A percentile compares a stretch with the other conserved stretches of the same genome.
These are phyloP conservation scores for Trogon surrucura DNA, from an alignment of 2,113 vertebrate species.

Conservation along the genomic window DNA sequence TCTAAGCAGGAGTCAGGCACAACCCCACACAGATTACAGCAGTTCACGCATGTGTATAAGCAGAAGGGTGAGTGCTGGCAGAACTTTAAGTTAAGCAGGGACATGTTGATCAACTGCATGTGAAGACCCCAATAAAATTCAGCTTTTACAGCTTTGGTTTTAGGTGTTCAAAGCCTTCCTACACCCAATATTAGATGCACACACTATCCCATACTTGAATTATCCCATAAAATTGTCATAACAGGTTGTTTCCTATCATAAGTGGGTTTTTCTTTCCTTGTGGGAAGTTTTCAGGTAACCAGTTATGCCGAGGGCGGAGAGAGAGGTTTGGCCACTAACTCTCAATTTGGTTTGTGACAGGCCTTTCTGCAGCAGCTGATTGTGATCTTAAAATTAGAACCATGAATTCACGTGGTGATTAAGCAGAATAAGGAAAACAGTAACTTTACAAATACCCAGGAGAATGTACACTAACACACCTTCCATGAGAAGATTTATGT, in stretches of 20 bases:
- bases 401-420: neutral
- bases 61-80: accelerated
- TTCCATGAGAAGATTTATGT: neutral
- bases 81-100: neutral
- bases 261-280: neutral
- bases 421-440: neutral
- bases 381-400: neutral
- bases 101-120: accelerated
- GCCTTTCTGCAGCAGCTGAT: accelerated
- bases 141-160: neutral
- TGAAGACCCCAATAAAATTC: neutral
- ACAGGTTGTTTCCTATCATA: neutral
- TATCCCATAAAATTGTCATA: neutral
- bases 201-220: neutral
- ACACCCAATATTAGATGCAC: neutral
- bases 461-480: neutral
- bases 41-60: neutral
- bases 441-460: neutral
- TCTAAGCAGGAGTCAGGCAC: neutral
- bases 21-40: neutral
- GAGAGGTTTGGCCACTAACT: neutral
- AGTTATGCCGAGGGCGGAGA: neutral
- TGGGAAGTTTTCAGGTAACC: neutral
- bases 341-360: neutral
- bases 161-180: neutral